A percentile compares a stretch with the other conserved stretches of the same genome.
phyloP scores from a whole-genome alignment of 2,797 vertebrate genomes.

The Odontamblyopus rebecca region DNA sequence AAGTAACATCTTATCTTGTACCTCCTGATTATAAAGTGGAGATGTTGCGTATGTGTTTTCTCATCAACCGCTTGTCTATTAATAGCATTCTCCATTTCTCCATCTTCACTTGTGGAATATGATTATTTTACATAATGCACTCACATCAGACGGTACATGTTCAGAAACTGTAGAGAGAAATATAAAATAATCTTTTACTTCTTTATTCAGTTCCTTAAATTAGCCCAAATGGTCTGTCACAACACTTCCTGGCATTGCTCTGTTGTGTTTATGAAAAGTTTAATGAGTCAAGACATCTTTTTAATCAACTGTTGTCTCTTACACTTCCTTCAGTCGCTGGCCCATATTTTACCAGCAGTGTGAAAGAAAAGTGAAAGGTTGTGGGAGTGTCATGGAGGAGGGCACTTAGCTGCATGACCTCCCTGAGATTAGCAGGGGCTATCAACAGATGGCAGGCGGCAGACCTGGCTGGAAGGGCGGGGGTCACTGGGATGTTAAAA shows the following conservation, averaged over 20 bases:
- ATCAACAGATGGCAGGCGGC: conserved; percentile 63
- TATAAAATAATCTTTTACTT: too few species aligned
- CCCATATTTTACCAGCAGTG: conserved; percentile 40
- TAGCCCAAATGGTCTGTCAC: conserved; percentile 13
- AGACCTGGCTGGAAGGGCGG: conserved; percentile 11
- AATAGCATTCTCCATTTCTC: too few species aligned
- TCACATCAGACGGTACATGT: too few species aligned
- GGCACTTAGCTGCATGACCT: conserved; percentile 65
- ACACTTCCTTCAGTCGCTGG: conserved; percentile 1
- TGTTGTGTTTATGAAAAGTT: conserved; percentile 1
- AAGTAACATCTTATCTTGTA: background rate
- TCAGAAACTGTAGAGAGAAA: too few species aligned
- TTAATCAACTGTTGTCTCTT: conserved; percentile 8
- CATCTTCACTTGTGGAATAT: too few species aligned
- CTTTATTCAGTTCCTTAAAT: background rate
- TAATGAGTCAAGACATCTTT: background rate
- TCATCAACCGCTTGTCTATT: background rate
- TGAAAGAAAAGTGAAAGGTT: conserved; percentile 51
- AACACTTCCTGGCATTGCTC: background rate
- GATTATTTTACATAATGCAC: too few species aligned
- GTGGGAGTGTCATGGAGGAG: conserved; percentile 15
- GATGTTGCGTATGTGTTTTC: too few species aligned
- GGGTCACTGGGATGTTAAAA: background rate
- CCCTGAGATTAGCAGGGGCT: conserved; percentile 65
- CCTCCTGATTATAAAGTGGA: background rate